Conservation (phyloP, 2,113 vertebrate genomes). For the Syngnathus scovelli region DNA sequence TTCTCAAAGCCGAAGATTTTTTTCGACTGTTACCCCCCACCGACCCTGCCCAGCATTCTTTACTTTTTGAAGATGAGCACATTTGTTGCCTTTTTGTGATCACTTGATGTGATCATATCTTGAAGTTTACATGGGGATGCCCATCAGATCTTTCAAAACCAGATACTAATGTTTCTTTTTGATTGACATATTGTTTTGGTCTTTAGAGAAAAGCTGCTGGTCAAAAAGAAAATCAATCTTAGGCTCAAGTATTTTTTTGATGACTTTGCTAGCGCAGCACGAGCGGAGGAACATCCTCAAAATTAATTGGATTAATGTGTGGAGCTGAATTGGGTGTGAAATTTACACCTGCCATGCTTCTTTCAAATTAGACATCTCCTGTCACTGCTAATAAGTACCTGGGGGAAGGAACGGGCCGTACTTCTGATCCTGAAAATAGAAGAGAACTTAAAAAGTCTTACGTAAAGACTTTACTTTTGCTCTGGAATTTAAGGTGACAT, state of each 20-base stretch:
- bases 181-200: not conserved
- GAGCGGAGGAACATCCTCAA: slow-evolving; percentile 29
- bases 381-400: slow-evolving; percentile 59
- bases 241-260: not conserved
- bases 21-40: slow-evolving; percentile 28
- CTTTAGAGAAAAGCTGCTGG: not conserved
- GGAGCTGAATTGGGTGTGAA: slow-evolving; percentile 58
- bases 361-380: slow-evolving; percentile 58
- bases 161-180: no score
- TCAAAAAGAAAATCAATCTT: not conserved
- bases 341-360: slow-evolving; percentile 62
- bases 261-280: not conserved
- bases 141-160: not conserved
- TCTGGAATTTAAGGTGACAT: not conserved
- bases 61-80: not conserved
- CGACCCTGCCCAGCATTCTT: slow-evolving; percentile 26
- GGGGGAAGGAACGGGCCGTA: slow-evolving; percentile 21
- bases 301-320: slow-evolving; percentile 68
- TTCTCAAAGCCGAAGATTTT: slow-evolving; percentile 67
- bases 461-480: not conserved
- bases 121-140: not conserved
- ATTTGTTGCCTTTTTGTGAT: not conserved
- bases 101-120: not conserved
- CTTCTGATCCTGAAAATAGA: slow-evolving; percentile 35
- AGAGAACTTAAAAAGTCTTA: slow-evolving; percentile 18